Evolutionary conservation across 2,888 invertebrate species (phyloP).

Genomic region (Aphidoletes aphidimyza): DNA sequence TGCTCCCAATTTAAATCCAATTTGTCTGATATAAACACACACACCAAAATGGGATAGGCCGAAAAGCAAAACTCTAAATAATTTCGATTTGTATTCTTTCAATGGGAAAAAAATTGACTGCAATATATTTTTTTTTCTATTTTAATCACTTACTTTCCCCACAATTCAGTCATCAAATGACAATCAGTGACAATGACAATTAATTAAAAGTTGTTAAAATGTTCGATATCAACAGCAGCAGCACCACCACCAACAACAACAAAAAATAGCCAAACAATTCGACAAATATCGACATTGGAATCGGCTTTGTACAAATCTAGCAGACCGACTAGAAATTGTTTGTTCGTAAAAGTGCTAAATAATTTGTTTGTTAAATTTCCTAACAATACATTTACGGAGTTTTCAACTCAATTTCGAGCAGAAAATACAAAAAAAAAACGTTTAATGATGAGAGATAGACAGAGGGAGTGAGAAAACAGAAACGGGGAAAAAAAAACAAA

Average conservation of each 20-base stretch:
- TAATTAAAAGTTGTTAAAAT: background rate
- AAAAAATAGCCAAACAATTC: background rate
- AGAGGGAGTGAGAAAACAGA: background rate
- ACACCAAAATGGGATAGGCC: too few species aligned
- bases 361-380: conserved; percentile 1
- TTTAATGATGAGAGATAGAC: background rate
- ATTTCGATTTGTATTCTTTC: too few species aligned
- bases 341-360: background rate
- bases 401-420: conserved; percentile 11
- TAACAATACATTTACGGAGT: background rate
- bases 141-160: background rate
- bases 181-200: background rate
- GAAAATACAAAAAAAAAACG: background rate
- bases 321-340: background rate
- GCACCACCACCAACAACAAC: background rate
- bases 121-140: background rate
- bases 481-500: background rate
- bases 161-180: background rate
- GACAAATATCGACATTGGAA: too few species aligned
- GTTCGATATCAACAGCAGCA: background rate
- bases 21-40: background rate
- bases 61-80: too few species aligned
- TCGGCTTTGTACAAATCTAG: too few species aligned
- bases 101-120: background rate
- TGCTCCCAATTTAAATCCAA: background rate